phyloP scores from a whole-genome alignment of 1,140 invertebrate species.

The Drosophila tristis region DNA sequence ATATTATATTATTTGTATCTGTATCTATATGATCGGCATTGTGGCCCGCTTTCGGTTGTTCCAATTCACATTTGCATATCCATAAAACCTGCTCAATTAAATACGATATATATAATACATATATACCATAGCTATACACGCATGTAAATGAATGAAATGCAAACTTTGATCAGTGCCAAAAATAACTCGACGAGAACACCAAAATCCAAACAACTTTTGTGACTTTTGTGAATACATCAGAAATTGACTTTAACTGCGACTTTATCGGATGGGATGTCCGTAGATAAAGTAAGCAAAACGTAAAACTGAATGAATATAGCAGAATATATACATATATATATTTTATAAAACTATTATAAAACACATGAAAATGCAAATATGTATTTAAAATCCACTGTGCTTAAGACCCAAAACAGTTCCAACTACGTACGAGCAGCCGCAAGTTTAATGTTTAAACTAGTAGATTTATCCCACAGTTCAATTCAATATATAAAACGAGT shows the following conservation, averaged over 20 bases:
- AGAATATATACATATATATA: slow-evolving; percentile 42
- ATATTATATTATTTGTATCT: slow-evolving; percentile 9
- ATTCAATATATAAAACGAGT: slow-evolving; percentile 39
- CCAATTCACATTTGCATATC: slow-evolving; percentile 54
- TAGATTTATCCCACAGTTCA: slow-evolving; percentile 38
- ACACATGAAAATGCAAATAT: slow-evolving; percentile 13
- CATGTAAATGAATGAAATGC: slow-evolving; percentile 14
- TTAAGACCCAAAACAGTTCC: slow-evolving; percentile 30
- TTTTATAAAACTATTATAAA: slow-evolving; percentile 55
- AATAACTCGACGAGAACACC: slow-evolving; percentile 43
- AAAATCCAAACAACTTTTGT: slow-evolving; percentile 32
- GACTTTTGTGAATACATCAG: slow-evolving; percentile 41
- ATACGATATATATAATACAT: slow-evolving; percentile 14
- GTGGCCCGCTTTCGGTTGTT: slow-evolving; percentile 43
- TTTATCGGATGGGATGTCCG: slow-evolving; percentile 2
- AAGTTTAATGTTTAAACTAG: slow-evolving; percentile 45
- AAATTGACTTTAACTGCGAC: slow-evolving; percentile 33
- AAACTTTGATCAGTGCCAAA: slow-evolving; percentile 45
- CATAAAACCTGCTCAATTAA: slow-evolving; percentile 62
- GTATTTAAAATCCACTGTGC: slow-evolving; percentile 14
- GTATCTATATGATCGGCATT: slow-evolving; percentile 7
- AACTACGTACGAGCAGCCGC: slow-evolving; percentile 6
- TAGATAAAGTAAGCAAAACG: slow-evolving; percentile 40
- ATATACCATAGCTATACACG: slow-evolving; percentile 13
- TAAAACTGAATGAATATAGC: slow-evolving; percentile 51